phyloP scores from a whole-genome alignment of 2,113 vertebrate genomes.

The Engystomops pustulosus region DNA sequence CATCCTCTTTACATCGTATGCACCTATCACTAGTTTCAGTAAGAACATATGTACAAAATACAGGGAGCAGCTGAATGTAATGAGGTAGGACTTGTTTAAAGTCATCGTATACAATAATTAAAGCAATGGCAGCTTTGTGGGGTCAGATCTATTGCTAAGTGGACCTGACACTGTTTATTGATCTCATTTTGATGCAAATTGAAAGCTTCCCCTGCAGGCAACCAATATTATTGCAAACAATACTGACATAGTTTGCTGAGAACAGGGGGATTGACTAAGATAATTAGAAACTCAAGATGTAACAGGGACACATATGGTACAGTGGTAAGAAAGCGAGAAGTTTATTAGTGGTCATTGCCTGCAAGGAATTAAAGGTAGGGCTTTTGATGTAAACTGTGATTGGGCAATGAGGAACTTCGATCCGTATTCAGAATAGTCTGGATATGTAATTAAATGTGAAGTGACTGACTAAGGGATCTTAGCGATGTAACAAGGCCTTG shows the following conservation, averaged over 20 bases:
- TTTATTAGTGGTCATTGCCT: neutral
- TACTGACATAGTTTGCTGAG: neutral
- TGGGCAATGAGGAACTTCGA: neutral
- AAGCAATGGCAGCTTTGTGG: conserved; percentile 33
- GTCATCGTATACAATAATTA: conserved; percentile 48
- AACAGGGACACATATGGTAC: conserved; percentile 32
- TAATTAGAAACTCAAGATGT: conserved; percentile 29
- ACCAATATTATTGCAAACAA: conserved; percentile 42
- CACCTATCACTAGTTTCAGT: neutral
- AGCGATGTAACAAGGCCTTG: neutral
- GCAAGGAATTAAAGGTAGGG: neutral
- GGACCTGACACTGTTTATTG: conserved; percentile 55
- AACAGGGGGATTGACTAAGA: conserved; percentile 21
- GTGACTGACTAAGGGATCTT: neutral
- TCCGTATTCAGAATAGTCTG: neutral
- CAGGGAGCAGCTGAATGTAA: conserved; percentile 17
- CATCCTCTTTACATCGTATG: neutral
- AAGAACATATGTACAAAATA: neutral
- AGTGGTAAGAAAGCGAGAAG: neutral
- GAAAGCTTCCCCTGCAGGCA: conserved; percentile 54
- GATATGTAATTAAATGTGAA: neutral
- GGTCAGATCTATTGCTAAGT: conserved; percentile 51
- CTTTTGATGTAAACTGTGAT: neutral
- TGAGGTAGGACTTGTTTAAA: conserved; percentile 51
- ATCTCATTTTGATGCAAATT: conserved; percentile 58